A percentile compares a stretch with the other conserved stretches of the same genome.
Evolutionary conservation across 2,888 invertebrate genomes (phyloP).

Genomic region (Hirtodrosophila confusa): DNA sequence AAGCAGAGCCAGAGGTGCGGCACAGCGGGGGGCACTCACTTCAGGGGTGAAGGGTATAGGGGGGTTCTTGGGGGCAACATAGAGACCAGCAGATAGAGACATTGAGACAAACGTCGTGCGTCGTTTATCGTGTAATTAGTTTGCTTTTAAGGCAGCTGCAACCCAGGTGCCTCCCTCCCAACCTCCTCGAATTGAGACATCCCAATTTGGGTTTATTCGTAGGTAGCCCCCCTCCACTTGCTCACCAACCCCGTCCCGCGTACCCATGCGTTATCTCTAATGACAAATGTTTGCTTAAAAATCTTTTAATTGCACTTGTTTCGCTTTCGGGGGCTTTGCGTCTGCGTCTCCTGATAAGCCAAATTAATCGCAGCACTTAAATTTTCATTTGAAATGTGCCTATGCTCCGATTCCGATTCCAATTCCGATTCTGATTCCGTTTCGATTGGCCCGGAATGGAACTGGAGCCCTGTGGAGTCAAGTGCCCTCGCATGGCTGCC

Average conservation of each 20-base stretch:
- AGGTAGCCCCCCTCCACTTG: constrained; percentile 37
- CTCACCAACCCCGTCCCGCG: neutral
- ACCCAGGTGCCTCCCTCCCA: neutral
- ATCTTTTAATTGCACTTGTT: constrained; percentile 80
- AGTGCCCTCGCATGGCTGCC: neutral
- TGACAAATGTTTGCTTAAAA: constrained; percentile 78
- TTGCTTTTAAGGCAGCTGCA: constrained; percentile 51
- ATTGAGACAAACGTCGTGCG: constrained; percentile 37
- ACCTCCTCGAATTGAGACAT: constrained; percentile 58
- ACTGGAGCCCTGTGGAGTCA: constrained; percentile 6
- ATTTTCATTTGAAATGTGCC: constrained; percentile 73
- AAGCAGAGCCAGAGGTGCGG: constrained; percentile 30
- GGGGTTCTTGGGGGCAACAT: neutral
- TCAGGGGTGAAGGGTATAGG: neutral
- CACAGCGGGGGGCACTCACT: neutral
- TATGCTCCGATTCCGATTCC: constrained; percentile 32
- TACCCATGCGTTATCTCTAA: constrained; percentile 65
- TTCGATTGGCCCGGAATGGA: constrained; percentile 22
- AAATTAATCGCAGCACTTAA: constrained; percentile 80
- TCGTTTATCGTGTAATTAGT: constrained; percentile 77
- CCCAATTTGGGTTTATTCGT: constrained; percentile 71
- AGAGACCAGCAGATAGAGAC: constrained; percentile 11
- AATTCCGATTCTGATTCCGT: neutral
- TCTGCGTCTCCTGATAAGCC: constrained; percentile 66
- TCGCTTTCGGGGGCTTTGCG: constrained; percentile 39